Percentiles rank a stretch among this genome's conserved stretches.
Conservation (phyloP, 2,888 invertebrate genomes). For the Chrysotoxum bicinctum region DNA sequence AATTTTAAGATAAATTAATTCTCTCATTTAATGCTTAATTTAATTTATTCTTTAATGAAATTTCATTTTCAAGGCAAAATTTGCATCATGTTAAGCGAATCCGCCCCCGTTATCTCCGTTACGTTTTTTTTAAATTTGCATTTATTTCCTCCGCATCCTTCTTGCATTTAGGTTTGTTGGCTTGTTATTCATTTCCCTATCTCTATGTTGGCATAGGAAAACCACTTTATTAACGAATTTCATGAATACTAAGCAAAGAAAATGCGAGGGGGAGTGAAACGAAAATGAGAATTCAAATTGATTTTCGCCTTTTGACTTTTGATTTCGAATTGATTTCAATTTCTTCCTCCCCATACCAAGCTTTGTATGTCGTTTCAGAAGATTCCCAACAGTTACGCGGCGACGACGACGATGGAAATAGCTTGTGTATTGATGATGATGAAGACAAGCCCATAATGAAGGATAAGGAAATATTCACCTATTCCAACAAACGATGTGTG, state of each 20-base stretch:
- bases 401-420: not conserved
- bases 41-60: not conserved
- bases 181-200: constrained; percentile 66
- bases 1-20: not conserved
- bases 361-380: not conserved
- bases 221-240: constrained; percentile 71
- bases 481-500: not conserved
- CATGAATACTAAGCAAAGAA: constrained; percentile 67
- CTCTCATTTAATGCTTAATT: not conserved
- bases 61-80: not conserved
- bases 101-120: constrained; percentile 43
- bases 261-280: not conserved
- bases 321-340: constrained; percentile 65
- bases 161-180: constrained; percentile 54
- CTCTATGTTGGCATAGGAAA: constrained; percentile 36
- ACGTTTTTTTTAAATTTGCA: constrained; percentile 53
- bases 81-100: constrained; percentile 12
- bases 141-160: constrained; percentile 30
- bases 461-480: not conserved
- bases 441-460: not conserved
- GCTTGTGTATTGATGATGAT: not conserved
- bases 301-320: constrained; percentile 69
- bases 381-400: no score
- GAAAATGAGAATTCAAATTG: constrained; percentile 68
- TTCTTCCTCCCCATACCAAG: not conserved